Evolutionary conservation across 2,113 vertebrate genomes (phyloP).

Genomic region (Emydocephalus ijimae): DNA sequence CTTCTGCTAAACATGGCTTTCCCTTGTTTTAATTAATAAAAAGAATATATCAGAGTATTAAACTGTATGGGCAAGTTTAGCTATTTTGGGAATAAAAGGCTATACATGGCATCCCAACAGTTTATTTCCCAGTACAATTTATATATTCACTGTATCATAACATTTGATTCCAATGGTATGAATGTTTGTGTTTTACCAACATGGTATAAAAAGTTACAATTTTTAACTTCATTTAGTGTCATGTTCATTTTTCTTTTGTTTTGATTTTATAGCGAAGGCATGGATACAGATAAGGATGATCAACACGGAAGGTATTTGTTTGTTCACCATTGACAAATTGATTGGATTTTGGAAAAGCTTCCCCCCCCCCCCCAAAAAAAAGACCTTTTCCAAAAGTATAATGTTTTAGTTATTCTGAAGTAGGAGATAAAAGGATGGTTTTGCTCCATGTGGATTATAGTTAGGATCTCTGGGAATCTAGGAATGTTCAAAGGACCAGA

Average conservation of each 20-base stretch:
- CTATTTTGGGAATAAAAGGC: not conserved
- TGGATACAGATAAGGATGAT: slow-evolving; percentile 98
- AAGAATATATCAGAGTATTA: not conserved
- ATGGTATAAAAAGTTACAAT: not conserved
- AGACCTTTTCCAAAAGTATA: not conserved
- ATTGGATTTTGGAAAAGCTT: not conserved
- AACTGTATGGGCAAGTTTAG: not conserved
- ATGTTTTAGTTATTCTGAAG: not conserved
- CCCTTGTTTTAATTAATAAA: not conserved
- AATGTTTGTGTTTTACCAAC: slow-evolving; percentile 7
- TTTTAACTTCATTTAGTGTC: slow-evolving; percentile 25
- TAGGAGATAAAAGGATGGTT: not conserved
- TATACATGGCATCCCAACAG: not conserved
- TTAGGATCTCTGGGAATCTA: slow-evolving; percentile 2
- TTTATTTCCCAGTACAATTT: not conserved
- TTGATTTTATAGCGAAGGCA: slow-evolving; percentile 79
- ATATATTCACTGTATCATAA: not conserved
- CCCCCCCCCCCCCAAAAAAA: not conserved
- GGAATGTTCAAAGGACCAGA: not conserved
- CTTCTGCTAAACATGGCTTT: not conserved
- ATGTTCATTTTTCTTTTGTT: slow-evolving; percentile 35
- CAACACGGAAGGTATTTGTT: slow-evolving; percentile 83
- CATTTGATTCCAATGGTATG: not conserved
- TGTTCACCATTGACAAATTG: slow-evolving; percentile 22
- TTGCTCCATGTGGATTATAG: not conserved